These are phyloP conservation scores for Callyntrura sp. DNA, from an alignment of 2,888 invertebrate species.

Conservation along the genomic window DNA sequence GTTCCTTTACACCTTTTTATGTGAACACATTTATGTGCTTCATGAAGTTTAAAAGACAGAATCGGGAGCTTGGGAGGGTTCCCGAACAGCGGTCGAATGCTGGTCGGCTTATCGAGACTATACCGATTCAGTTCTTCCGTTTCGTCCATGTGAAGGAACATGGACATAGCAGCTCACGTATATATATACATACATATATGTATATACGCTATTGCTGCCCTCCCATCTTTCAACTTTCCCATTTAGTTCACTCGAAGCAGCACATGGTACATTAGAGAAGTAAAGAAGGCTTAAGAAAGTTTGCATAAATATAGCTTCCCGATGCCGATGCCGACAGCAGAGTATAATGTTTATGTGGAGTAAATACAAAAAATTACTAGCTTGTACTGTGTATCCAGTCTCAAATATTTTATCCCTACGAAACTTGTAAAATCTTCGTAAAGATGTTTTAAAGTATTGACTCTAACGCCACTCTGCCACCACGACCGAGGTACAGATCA, in stretches of 20 bases:
- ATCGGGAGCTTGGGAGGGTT: constrained; percentile 76
- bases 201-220: constrained; percentile 21
- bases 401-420: not conserved
- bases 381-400: constrained; percentile 15
- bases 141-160: constrained; percentile 13
- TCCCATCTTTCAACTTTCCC: constrained; percentile 62
- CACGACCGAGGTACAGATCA: constrained; percentile 11
- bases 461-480: constrained; percentile 25
- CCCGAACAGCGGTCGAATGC: constrained; percentile 67
- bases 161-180: not conserved
- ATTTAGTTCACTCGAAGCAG: constrained; percentile 52
- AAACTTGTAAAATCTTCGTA: constrained; percentile 58
- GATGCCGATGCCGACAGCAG: not conserved
- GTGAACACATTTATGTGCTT: constrained; percentile 70
- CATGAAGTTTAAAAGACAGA: constrained; percentile 72
- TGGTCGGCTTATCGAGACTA: constrained; percentile 69
- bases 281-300: constrained; percentile 14
- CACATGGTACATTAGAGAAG: constrained; percentile 42
- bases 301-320: constrained; percentile 25
- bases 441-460: constrained; percentile 67
- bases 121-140: constrained; percentile 56
- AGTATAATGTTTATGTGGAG: not conserved
- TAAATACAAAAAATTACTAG: constrained; percentile 7
- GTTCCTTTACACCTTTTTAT: constrained; percentile 68
- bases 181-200: not conserved